Base-by-base conservation (phyloP, 2,888 invertebrate species). In the Ochropacha duplaris region DNA sequence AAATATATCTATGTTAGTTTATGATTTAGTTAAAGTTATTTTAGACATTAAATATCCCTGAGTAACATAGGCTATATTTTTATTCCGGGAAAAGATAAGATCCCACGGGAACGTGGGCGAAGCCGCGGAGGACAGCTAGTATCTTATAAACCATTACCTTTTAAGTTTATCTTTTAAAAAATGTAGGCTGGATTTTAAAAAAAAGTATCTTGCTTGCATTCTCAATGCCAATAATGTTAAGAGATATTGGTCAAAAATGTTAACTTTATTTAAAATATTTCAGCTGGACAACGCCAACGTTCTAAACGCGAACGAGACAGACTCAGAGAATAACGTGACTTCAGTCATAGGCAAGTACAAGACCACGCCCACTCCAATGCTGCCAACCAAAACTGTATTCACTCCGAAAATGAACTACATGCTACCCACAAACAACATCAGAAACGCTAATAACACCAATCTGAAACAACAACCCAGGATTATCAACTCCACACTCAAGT, bases 311-410 rank as follows among this genome's bases (percentile, higher is more conserved):
- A 92, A 91, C 77, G 91, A 87, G 39, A 74, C 86, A 0, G 92
- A 92, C 69, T 82, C 86, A 0, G 92, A 93, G 54, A 91, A 92
- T 81, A 93, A 92, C 76, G 88, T 92, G 31, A 89, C 90, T 0
- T 55, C 86, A 0, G 92, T 92, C 16, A 91, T 92, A 60, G 90
- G 91, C 61, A 92, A 90, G 61, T 92, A 92, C 78, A 92, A 88
- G 60, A 90, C 89, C 14, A 89, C 90, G 1, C 83, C 93, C 28
- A 84, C 88, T 0, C 88, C 91, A 5, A 88, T 90, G 88, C 63
- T 90, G 63, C 91, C 92, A 24, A 84, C 88, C 0, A 90, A 90
- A 62, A 86, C 88, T 0, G 77, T 88, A 1, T 90, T 91, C 81
- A 78, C 88, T 12, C 86, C 91, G 34, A 92, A 91, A 78, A 69